Conservation (phyloP, 1,140 invertebrate species). For the Anastrepha obliqua region DNA sequence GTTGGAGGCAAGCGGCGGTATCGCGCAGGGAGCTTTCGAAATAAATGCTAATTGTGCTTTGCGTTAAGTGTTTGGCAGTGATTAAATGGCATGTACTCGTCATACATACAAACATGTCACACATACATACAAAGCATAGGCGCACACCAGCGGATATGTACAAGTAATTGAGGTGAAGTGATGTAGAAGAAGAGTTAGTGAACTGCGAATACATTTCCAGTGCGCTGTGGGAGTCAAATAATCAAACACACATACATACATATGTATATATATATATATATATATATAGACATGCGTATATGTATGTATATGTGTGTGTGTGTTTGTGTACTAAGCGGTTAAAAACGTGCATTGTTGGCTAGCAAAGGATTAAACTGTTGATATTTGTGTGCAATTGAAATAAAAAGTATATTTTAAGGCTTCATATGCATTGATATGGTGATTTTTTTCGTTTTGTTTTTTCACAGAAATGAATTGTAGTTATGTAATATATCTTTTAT, state of each 20-base stretch:
- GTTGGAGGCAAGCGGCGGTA: not conserved
- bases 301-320: not conserved
- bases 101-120: not conserved
- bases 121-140: not conserved
- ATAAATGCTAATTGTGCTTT: slow-evolving; percentile 55
- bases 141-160: not conserved
- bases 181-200: slow-evolving; percentile 30
- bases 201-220: slow-evolving; percentile 18
- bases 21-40: slow-evolving; percentile 17
- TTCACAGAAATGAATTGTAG: no score
- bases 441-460: no score
- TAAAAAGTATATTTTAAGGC: not conserved
- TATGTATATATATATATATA: not conserved
- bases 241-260: not conserved
- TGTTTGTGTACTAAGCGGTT: not conserved
- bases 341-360: not conserved
- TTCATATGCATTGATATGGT: no score
- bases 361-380: not conserved
- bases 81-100: slow-evolving; percentile 16
- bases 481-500: no score
- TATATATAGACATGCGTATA: not conserved
- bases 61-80: slow-evolving; percentile 49
- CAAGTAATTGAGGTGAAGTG: slow-evolving; percentile 32
- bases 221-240: not conserved
- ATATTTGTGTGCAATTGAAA: not conserved